Conservation (phyloP, 1,140 invertebrate genomes). For the Drosophila equinoxialis region DNA sequence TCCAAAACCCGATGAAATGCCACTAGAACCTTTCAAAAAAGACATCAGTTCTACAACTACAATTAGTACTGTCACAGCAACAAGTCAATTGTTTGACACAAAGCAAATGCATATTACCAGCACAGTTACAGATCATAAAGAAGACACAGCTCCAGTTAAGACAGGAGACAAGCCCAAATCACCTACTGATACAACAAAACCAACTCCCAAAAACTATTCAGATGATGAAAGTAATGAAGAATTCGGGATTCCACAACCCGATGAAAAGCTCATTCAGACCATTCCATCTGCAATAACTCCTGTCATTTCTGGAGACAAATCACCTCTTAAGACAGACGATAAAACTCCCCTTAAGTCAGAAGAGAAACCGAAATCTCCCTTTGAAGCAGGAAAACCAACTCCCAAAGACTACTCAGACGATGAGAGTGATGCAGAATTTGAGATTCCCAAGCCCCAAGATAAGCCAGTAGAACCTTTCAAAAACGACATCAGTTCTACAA, state of each 20-base stretch:
- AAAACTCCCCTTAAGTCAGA: neutral
- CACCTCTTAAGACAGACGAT: neutral
- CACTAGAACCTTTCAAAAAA: neutral
- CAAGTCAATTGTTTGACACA: neutral
- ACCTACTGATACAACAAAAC: conserved; percentile 7
- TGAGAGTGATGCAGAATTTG: conserved; percentile 24
- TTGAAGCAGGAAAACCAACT: too few species aligned
- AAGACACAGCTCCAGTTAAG: neutral
- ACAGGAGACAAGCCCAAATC: conserved; percentile 15
- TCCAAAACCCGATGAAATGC: too few species aligned
- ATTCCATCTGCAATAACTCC: conserved; percentile 10
- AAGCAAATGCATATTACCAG: neutral
- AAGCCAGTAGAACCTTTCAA: too few species aligned
- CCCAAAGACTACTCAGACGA: conserved; percentile 22
- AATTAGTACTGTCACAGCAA: neutral
- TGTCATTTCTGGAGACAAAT: conserved; percentile 16
- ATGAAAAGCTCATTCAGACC: conserved; percentile 11
- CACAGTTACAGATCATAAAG: neutral
- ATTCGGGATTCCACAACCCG: neutral
- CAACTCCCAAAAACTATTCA: conserved; percentile 9
- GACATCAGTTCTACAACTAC: neutral
- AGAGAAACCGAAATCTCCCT: conserved; percentile 24
- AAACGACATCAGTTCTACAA: too few species aligned
- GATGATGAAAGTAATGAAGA: conserved; percentile 29
- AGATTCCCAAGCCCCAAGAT: too few species aligned